Evolutionary conservation across 2,888 invertebrate genomes (phyloP), one percentile per base, ranked within the genome.

Genomic region (Morpho helenor): DNA sequence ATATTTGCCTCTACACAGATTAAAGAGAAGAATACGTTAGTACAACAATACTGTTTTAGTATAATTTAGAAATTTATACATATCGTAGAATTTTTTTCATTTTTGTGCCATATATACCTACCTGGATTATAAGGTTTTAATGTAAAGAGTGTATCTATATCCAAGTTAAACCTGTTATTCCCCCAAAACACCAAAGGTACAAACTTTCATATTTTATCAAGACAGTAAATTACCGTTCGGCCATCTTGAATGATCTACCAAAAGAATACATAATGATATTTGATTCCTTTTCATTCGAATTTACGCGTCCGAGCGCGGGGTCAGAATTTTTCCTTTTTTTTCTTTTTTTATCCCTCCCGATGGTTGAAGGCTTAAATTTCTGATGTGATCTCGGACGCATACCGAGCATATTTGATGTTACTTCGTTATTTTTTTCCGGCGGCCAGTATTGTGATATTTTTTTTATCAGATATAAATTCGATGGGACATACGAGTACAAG

Each of bases 341-440:
- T 79, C 74, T 73, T 31, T 55, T 47, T 49, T 43, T 55, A 55
- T 55, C 55, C 74, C 74, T 75, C 74, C 78, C 82, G 79, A 79
- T 80, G 83, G 78, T 84, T 80, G 78, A 77, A 79, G 78, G 86
- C 85, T 87, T 83, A 83, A 83, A 82, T 84, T 86, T 86, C 85
- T 80, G 90, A 90, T 90, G 82, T 82, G 87, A 90, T 88, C 88
- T 72, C 76, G 78, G 77, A 75, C 79, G 87, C 89, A 89, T 90
- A 84, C 89, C 89, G 77, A 79, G 80, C 89, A 89, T 90, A 83
- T 86, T 89, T 87, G 87, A 86, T 82, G 79, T 80, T 83, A 74
- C 79, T 84, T 77, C 76, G 77, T 58, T 52, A 61, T 73, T 70
- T 64, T 69, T 71, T 73, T 53, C 54, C 63, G 52, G 55, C 63